Conservation (phyloP, 1,140 invertebrate species). For the Drosophila auraria region DNA sequence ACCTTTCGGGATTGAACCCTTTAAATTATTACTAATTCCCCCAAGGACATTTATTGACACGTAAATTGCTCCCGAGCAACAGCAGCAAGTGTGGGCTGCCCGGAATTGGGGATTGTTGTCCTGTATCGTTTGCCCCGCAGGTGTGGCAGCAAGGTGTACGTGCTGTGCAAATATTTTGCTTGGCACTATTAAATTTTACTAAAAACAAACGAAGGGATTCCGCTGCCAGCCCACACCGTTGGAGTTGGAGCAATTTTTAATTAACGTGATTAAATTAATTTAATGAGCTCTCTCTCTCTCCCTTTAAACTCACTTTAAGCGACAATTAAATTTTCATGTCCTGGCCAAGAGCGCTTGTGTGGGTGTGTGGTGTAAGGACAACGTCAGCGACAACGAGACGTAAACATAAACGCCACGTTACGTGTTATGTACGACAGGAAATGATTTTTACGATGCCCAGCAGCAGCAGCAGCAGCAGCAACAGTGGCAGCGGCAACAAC, state of each 20-base stretch:
- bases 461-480: conserved; percentile 35
- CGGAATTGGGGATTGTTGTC: conserved; percentile 5
- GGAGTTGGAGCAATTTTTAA: conserved; percentile 56
- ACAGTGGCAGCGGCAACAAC: not conserved
- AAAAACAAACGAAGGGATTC: conserved; percentile 57
- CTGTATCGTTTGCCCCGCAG: conserved; percentile 37
- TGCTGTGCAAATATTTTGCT: conserved; percentile 70
- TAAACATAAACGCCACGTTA: conserved; percentile 76
- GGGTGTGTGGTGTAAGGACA: conserved; percentile 33
- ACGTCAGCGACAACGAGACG: conserved; percentile 59
- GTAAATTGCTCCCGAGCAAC: conserved; percentile 43
- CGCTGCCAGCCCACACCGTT: not conserved
- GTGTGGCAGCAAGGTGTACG: conserved; percentile 56
- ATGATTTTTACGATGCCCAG: conserved; percentile 75
- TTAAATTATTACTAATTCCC: conserved; percentile 44
- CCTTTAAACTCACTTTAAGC: conserved; percentile 68
- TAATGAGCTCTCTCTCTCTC: conserved; percentile 55
- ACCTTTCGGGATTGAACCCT: conserved; percentile 12
- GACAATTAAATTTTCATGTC: conserved; percentile 75
- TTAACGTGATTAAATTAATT: conserved; percentile 80
- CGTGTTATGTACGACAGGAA: conserved; percentile 76
- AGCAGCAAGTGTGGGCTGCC: conserved; percentile 29
- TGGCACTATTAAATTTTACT: conserved; percentile 69
- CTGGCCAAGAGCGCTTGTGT: conserved; percentile 4
- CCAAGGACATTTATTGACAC: conserved; percentile 58